Evolutionary conservation across 2,888 invertebrate genomes (phyloP), one percentile per base, ranked within the genome.

Genomic region (Oscheius onirici): DNA sequence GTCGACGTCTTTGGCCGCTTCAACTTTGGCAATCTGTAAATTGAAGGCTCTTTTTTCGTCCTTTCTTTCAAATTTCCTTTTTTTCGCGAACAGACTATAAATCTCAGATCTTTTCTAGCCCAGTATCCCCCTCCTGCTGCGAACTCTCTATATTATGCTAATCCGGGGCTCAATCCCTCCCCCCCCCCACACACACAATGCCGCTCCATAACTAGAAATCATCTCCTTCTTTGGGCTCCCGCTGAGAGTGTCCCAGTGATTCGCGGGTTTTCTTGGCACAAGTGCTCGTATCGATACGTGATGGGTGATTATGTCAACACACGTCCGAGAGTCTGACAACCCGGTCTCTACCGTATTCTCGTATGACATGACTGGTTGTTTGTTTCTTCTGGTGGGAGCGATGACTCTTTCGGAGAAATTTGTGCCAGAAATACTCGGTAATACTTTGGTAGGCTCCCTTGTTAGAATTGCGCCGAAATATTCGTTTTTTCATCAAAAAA

Each of bases 101-200:
- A 57, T 34, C 40, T 40, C 40, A 22, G 22, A 20, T 41, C 58
- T 58, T 58, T 41, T 41, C 41, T 41, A 58, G 41, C 58, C 40
- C 41, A 58, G 58, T 40, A 57, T 40, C 57, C 40, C 46, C 44
- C 63, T 63, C 63, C 63, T 46, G 58, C 58, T 58, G 58, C 58
- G 46, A 63, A 28, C 63, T 49, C 63, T 46, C 63, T 63, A 63
- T 63, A 63, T 63, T 63, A 63, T 63, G 63, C 49, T 63, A 63
- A 63, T 63, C 63, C 63, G 8, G 49, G 43, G 34, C 22, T 22
- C 41, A 58, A 58, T 40, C 40, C 58, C 41, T 20, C 34, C 3
- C 3, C 5, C 40, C 58, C 41, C 41, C 34, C 3, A 34, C 5
- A 6, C 63, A n/a, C 24, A 63, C 63, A 63, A 63, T 63, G 49